Evolutionary conservation across 2,113 vertebrate species (phyloP).

Genomic region (Zapornia atra): DNA sequence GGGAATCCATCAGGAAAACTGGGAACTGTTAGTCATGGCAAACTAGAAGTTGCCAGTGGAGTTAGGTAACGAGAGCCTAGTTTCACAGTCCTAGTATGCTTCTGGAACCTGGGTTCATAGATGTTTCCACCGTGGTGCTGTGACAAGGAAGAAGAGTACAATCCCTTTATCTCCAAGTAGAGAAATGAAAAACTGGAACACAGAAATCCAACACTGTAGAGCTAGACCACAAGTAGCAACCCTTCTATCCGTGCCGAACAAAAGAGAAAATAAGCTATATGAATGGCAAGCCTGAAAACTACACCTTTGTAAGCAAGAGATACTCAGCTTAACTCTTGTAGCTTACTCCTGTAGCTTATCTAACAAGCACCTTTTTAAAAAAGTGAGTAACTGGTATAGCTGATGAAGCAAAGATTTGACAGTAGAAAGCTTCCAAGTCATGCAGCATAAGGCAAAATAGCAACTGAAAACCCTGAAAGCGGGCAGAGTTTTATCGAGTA

Average conservation of each 20-base stretch:
- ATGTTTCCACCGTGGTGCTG: background rate
- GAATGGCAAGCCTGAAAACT: background rate
- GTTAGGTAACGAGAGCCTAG: background rate
- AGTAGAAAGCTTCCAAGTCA: background rate
- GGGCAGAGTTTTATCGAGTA: background rate
- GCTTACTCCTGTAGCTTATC: background rate
- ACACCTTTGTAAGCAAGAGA: background rate
- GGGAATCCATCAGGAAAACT: background rate
- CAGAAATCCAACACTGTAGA: background rate
- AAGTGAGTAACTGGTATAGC: background rate
- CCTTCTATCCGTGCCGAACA: background rate
- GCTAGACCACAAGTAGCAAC: background rate
- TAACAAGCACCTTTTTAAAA: background rate
- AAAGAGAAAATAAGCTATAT: background rate
- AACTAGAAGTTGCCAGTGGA: background rate
- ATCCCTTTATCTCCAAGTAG: background rate
- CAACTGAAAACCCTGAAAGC: background rate
- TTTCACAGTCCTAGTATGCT: background rate
- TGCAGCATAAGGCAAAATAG: background rate
- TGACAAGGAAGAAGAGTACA: background rate
- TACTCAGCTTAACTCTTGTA: background rate
- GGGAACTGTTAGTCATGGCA: background rate
- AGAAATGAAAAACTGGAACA: background rate
- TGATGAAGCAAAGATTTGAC: background rate
- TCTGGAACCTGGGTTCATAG: accelerated